phyloP scores from a whole-genome alignment of 2,113 vertebrate genomes.

The Nymphicus hollandicus region DNA sequence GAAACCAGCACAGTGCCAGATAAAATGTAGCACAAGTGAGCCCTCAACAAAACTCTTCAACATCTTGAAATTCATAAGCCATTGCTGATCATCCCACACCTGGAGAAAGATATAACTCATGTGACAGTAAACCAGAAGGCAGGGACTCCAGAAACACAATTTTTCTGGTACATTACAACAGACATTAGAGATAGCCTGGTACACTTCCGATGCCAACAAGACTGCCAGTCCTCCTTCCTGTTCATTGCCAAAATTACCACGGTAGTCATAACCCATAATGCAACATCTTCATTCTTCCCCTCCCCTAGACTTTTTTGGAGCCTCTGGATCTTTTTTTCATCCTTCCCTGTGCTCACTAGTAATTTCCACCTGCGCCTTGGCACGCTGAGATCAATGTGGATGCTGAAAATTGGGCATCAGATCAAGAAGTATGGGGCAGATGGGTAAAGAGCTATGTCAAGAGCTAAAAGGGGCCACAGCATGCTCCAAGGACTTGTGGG shows the following conservation, averaged over 20 bases:
- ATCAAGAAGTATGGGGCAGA: background rate
- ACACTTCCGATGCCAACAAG: background rate
- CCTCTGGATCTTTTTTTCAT: background rate
- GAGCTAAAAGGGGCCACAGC: fast-evolving
- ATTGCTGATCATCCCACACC: background rate
- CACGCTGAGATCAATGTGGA: background rate
- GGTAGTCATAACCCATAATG: background rate
- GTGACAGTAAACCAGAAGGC: background rate
- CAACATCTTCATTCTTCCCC: background rate
- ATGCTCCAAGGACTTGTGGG: background rate
- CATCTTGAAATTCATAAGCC: background rate
- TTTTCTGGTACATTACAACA: background rate
- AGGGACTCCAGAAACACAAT: background rate
- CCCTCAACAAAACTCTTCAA: background rate
- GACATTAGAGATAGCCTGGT: background rate
- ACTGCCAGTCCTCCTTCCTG: background rate
- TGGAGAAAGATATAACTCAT: background rate
- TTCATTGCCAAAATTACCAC: background rate
- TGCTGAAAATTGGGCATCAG: background rate
- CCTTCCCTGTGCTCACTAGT: background rate
- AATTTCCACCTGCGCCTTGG: background rate
- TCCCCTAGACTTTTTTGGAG: background rate
- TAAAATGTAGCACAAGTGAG: background rate
- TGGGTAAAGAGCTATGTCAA: background rate
- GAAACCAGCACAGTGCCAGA: background rate